Conservation (phyloP, 2,113 vertebrate species). For the Ceyx cyanopectus region DNA sequence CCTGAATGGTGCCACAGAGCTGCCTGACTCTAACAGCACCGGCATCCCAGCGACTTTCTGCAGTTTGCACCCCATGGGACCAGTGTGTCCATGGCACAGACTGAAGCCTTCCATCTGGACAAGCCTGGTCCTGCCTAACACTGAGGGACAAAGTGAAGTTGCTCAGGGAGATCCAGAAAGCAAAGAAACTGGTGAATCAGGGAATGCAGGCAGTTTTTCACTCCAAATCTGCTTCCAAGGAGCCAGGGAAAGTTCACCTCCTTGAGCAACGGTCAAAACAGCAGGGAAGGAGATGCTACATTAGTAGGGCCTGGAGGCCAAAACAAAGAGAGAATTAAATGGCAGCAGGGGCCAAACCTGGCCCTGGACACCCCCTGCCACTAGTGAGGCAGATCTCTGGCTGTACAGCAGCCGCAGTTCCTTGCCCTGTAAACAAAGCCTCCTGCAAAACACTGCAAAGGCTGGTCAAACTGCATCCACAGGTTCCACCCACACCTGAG, state of each 20-base stretch:
- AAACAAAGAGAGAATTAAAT: background rate
- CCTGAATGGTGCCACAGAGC: rapidly evolving
- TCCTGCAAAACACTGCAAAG: background rate
- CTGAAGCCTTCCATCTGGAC: background rate
- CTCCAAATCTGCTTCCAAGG: background rate
- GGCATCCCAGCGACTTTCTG: background rate
- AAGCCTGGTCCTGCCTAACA: conserved; percentile 36
- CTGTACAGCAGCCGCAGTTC: background rate
- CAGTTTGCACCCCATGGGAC: background rate
- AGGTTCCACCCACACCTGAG: background rate
- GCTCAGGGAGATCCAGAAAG: conserved; percentile 20
- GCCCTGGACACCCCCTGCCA: rapidly evolving
- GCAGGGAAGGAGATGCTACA: background rate
- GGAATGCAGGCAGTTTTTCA: background rate
- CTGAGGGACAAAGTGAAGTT: background rate
- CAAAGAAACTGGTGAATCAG: background rate
- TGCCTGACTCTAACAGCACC: background rate
- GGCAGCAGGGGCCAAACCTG: background rate
- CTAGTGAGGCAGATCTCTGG: background rate
- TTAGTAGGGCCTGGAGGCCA: background rate
- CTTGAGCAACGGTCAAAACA: background rate
- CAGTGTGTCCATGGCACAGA: background rate
- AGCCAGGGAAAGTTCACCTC: background rate
- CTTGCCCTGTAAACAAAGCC: background rate
- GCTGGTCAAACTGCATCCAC: background rate